Evolutionary conservation across 2,888 invertebrate genomes (phyloP), one percentile per base, ranked within the genome.

Genomic region (Heliconius erato): DNA sequence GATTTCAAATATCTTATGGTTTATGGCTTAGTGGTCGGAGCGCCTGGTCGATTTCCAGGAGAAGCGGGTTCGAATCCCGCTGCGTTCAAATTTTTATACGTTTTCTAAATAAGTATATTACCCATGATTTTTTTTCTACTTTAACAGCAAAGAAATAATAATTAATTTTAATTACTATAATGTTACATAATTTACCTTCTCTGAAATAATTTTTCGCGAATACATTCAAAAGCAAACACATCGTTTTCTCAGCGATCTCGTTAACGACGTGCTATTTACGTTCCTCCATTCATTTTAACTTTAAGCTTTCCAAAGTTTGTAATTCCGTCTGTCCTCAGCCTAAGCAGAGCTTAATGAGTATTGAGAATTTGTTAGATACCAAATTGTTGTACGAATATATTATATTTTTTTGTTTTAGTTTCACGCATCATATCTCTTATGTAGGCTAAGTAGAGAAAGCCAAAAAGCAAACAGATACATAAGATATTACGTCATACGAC

Each of bases 311-410:
- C 40, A 40, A 74, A 77, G 76, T 77, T 77, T 65, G 63, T 77
- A 63, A 77, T 77, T 35, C 65, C 76, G 40, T 40, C 76, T 77
- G 35, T 77, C 65, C 35, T 77, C 76, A 65, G 63, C 65, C 65
- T 35, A 65, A 65, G 35, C 26, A 40, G 76, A 63, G 76, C 65
- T 77, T 63, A 65, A 63, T 76, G 74, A 74, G 28, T 76, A 40
- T 40, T 59, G 59, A 76, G 35, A 40, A 63, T 23, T 54, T 76
- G 26, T n/a, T 76, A 69, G 9, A 63, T 77, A 26, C 14, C n/a
- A 71, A 71, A 71, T 40, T 35, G 9, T 35, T 32, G 19, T 35
- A 68, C 14, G 19, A 54, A 54, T 44, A 12, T 44, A 69, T 35
- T 40, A n/a, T 71, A 2, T 35, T 11, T 65, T 26, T 65, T 65